These are phyloP conservation scores for Crematogaster levior DNA, from an alignment of 2,888 invertebrate genomes.

Conservation along the genomic window DNA sequence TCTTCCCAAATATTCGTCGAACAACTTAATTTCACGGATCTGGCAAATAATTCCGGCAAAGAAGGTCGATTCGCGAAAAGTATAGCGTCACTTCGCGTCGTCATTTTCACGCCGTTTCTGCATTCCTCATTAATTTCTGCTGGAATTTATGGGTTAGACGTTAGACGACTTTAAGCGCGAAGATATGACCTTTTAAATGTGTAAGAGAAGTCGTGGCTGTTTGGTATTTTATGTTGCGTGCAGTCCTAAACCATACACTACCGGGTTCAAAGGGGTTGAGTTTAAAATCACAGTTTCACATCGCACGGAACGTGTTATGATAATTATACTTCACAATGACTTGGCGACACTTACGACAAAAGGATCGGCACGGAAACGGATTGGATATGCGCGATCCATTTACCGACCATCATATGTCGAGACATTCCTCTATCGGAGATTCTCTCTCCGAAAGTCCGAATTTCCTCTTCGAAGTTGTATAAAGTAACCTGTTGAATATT, in stretches of 20 bases:
- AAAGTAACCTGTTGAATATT: constrained; percentile 51
- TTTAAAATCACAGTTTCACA: background rate
- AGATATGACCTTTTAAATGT: background rate
- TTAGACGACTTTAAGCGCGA: background rate
- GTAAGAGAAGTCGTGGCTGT: background rate
- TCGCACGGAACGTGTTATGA: constrained; percentile 41
- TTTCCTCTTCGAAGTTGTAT: background rate
- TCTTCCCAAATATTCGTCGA: background rate
- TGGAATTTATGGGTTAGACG: background rate
- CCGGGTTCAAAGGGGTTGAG: constrained; percentile 25
- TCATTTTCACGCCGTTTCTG: too few species aligned
- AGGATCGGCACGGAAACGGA: constrained; percentile 4
- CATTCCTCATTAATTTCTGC: background rate
- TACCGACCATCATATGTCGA: background rate
- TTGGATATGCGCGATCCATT: constrained; percentile 25
- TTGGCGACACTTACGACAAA: constrained; percentile 19
- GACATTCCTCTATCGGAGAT: constrained; percentile 4
- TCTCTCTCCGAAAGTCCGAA: background rate
- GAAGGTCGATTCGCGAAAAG: background rate
- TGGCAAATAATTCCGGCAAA: background rate
- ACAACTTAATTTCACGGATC: background rate
- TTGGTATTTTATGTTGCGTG: background rate
- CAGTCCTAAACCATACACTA: background rate
- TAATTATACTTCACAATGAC: constrained; percentile 24
- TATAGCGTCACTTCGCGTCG: too few species aligned